A percentile compares a stretch with the other conserved stretches of the same genome.
phyloP scores from a whole-genome alignment of 2,797 vertebrate species.

The Lithobates sylvaticus region DNA sequence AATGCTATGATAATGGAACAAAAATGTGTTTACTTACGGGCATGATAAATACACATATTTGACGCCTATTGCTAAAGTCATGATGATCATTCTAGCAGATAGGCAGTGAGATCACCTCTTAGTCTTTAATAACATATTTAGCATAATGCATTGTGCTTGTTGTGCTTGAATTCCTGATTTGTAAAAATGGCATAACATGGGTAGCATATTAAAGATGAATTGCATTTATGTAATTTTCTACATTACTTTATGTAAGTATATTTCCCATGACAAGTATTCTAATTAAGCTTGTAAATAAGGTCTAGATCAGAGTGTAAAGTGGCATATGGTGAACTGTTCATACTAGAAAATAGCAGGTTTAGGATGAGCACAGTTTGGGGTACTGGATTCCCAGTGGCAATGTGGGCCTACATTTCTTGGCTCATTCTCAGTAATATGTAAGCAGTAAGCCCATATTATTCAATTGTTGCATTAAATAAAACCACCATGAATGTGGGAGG shows the following conservation, averaged over 20 bases:
- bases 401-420: slow-evolving; percentile 29
- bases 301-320: slow-evolving; percentile 14
- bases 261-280: background rate
- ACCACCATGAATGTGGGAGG: slow-evolving; percentile 39
- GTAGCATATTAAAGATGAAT: background rate
- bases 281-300: slow-evolving; percentile 26
- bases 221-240: background rate
- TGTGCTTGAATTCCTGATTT: background rate
- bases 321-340: slow-evolving; percentile 23
- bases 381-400: slow-evolving; percentile 25
- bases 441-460: slow-evolving; percentile 22
- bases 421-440: slow-evolving; percentile 15
- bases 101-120: too few species aligned
- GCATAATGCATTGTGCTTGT: background rate
- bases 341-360: slow-evolving; percentile 22
- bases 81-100: too few species aligned
- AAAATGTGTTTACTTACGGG: background rate
- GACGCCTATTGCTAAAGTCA: too few species aligned
- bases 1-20: background rate
- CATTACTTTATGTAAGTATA: background rate
- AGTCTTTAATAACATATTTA: background rate
- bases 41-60: too few species aligned
- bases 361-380: slow-evolving; percentile 18
- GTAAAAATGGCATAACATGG: background rate
- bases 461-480: slow-evolving; percentile 35